phyloP scores from a whole-genome alignment of 1,140 invertebrate genomes.

The Sycophila sp. region DNA sequence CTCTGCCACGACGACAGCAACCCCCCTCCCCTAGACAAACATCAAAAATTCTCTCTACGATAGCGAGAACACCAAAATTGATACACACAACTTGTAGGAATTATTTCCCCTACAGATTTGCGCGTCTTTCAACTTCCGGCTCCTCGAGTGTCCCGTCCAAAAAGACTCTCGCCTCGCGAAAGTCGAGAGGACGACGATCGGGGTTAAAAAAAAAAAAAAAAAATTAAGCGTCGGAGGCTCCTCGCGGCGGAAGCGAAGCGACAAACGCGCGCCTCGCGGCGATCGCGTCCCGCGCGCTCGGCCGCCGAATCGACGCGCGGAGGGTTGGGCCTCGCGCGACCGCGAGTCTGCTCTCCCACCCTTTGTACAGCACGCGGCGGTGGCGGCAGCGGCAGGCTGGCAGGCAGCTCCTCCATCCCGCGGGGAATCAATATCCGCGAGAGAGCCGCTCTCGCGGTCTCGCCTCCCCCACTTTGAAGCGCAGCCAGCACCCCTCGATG shows the following conservation, averaged over 20 bases:
- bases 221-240: background rate
- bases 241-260: too few species aligned
- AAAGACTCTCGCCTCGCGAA: too few species aligned
- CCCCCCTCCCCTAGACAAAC: too few species aligned
- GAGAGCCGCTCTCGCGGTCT: constrained; percentile 35
- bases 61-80: too few species aligned
- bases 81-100: too few species aligned
- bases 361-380: background rate
- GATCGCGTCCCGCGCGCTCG: background rate
- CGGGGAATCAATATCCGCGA: constrained; percentile 67
- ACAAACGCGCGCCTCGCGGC: background rate
- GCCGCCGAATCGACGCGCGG: background rate
- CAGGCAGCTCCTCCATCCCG: constrained; percentile 61
- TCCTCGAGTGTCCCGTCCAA: too few species aligned
- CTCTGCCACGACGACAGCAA: too few species aligned
- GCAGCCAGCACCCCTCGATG: background rate
- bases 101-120: too few species aligned
- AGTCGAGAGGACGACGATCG: too few species aligned
- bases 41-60: too few species aligned
- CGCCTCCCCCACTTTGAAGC: constrained; percentile 29
- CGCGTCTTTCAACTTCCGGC: too few species aligned
- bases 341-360: constrained; percentile 6
- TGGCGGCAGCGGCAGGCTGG: background rate
- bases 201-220: too few species aligned
- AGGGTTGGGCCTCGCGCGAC: background rate